Evolutionary conservation across 2,113 vertebrate species (phyloP).

Genomic region (Rhynchomys soricoides): DNA sequence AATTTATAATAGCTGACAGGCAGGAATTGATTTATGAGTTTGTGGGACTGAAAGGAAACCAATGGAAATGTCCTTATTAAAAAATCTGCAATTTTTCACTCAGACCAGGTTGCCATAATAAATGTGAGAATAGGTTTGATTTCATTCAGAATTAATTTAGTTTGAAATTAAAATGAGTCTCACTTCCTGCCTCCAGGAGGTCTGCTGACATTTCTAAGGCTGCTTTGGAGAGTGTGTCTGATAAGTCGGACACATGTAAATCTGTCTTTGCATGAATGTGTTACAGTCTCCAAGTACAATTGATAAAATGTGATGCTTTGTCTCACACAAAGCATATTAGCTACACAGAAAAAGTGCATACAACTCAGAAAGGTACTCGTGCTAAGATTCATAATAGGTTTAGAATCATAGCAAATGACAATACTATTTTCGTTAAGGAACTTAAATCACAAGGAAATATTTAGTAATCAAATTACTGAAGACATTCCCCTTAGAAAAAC

Average conservation of each 20-base stretch:
- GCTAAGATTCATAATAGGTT: constrained; percentile 19
- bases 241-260: neutral
- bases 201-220: constrained; percentile 78
- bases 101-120: constrained; percentile 81
- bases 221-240: constrained; percentile 31
- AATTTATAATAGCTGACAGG: constrained; percentile 81
- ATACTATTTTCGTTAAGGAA: constrained; percentile 42
- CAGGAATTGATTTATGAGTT: constrained; percentile 84
- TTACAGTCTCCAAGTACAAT: neutral
- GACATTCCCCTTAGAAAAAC: neutral
- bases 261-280: neutral
- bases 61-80: constrained; percentile 83
- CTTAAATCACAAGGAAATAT: neutral
- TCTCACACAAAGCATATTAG: constrained; percentile 12
- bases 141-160: constrained; percentile 85
- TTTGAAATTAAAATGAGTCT: constrained; percentile 85
- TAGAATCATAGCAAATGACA: constrained; percentile 43
- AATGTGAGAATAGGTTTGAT: constrained; percentile 82
- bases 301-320: constrained; percentile 54
- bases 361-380: constrained; percentile 41
- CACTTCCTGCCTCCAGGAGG: constrained; percentile 76
- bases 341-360: constrained; percentile 28
- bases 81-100: constrained; percentile 84
- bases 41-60: constrained; percentile 77
- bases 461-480: neutral